Base-by-base conservation (phyloP, 2,888 invertebrate species). In the Drosophila macrospina region DNA sequence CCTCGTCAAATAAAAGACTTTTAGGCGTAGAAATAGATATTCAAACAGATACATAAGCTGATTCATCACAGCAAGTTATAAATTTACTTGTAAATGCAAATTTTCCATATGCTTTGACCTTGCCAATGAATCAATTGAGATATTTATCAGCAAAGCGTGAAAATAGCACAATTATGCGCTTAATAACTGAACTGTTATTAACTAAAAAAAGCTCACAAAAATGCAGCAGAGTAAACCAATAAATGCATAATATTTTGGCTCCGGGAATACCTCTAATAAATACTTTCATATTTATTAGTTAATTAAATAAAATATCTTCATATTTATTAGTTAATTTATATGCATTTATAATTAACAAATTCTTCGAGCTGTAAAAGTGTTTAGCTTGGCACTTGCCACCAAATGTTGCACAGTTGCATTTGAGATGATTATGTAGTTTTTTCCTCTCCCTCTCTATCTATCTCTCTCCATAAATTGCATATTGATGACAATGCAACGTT, bases 401-500 rank as follows among this genome's bases (percentile, higher is more conserved):
- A 30, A 56, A 64, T 60, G 50, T 72, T 61, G 68, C 63, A 59
- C 67, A 62, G 54, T 51, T 63, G 64, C 63, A 68, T 16, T n/a
- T 41, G 24, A 11, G 24, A 10, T 48, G 15, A 48, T 7, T 50
- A 15, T 39, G 30, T 47, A 16, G 32, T 57, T 54, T 63, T 76
- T 62, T 15, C 42, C n/a, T n/a, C 10, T 54, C n/a, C 26, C 44
- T 48, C 36, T 5, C 5, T 16, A 37, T 64, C 45, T 7, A 26
- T 39, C 8, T 39, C 34, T 57, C 68, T 20, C 51, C 67, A 86
- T 76, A 88, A 83, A 83, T 86, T 88, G 86, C 80, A 76, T 71
- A 76, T 88, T 82, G 75, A 88, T 86, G 90, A 87, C 78, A 81
- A 74, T 78, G 79, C 86, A 75, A 72, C 73, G 86, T 87, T 89